A percentile compares a stretch with the other conserved stretches of the same genome.
These are phyloP conservation scores for Mandrillus leucophaeus DNA, from an alignment of 2,113 vertebrate species.

Conservation along the genomic window DNA sequence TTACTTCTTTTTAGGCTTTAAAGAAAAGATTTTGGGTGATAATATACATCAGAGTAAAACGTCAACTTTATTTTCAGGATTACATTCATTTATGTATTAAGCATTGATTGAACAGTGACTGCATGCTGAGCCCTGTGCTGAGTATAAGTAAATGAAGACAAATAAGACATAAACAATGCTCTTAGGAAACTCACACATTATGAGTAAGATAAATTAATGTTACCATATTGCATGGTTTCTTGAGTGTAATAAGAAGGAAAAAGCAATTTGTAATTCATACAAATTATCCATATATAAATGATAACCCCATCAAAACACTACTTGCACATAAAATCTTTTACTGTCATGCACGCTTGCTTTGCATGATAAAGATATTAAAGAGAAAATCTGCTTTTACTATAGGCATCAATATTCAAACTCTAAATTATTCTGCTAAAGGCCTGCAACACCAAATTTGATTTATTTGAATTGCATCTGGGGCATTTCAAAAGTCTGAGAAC, in stretches of 20 bases:
- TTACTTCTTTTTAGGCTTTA: not conserved
- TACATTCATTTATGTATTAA: not conserved
- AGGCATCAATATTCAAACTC: not conserved
- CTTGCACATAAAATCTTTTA: not conserved
- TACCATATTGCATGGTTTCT: not conserved
- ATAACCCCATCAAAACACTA: not conserved
- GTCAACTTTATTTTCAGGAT: not conserved
- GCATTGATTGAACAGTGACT: not conserved
- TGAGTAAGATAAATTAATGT: not conserved
- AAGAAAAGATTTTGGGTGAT: not conserved
- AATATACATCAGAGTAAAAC: not conserved
- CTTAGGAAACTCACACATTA: not conserved
- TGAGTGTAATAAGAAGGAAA: constrained; percentile 2
- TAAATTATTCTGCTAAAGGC: not conserved
- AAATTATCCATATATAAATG: not conserved
- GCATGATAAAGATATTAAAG: not conserved
- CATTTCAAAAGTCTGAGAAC: not conserved
- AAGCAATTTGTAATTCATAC: not conserved
- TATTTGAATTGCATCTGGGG: not conserved
- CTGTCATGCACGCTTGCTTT: not conserved
- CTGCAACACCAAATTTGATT: not conserved
- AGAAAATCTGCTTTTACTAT: not conserved
- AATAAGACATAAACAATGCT: not conserved
- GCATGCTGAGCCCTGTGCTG: not conserved
- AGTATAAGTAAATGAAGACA: not conserved